Evolutionary conservation across 2,113 vertebrate species (phyloP).

Genomic region (Todiramphus saurophagus): DNA sequence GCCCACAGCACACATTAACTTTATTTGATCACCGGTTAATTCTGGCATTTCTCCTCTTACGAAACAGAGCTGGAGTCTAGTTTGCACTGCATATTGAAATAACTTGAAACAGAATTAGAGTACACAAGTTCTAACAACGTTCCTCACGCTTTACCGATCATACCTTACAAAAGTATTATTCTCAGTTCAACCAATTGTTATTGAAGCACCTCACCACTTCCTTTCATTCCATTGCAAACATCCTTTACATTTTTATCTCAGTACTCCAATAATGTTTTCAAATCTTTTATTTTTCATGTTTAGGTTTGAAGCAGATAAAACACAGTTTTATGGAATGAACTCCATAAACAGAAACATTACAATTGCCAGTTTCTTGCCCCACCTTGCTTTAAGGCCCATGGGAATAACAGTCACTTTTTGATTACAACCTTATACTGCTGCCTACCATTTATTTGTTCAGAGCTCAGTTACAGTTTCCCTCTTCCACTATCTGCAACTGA

Average conservation of each 20-base stretch:
- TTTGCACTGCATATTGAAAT: background rate
- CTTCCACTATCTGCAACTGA: background rate
- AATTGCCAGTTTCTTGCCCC: background rate
- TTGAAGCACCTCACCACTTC: rapidly evolving
- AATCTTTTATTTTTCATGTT: background rate
- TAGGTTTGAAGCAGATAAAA: background rate
- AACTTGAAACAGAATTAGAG: background rate
- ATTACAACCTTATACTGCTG: background rate
- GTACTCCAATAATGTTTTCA: background rate
- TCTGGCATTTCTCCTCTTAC: background rate
- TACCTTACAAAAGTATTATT: background rate
- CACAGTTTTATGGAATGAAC: background rate
- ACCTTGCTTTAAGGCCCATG: background rate
- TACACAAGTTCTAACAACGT: background rate
- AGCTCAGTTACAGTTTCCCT: background rate
- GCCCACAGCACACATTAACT: background rate
- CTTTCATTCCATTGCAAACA: background rate
- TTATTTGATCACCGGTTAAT: background rate
- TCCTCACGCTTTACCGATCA: background rate
- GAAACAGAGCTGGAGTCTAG: background rate
- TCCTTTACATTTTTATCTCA: background rate
- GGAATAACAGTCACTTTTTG: background rate
- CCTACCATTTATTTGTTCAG: background rate
- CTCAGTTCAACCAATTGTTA: background rate
- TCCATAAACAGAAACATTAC: background rate